Base-by-base conservation (phyloP, 1,140 invertebrate species). In the Stenopsyche tienmushanensis region DNA sequence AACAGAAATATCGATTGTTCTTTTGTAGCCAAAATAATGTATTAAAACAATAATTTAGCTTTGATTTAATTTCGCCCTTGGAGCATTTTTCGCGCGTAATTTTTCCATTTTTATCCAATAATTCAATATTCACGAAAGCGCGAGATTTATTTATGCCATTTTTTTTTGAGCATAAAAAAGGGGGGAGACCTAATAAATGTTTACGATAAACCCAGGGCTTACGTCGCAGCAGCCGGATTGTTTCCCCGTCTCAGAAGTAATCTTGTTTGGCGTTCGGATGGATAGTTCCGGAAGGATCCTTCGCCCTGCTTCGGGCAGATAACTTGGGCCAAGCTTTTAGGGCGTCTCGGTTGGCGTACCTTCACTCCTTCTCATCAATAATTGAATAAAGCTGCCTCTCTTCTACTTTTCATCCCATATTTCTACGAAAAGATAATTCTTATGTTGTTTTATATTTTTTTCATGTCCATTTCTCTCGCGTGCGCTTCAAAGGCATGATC, bases 181-280 rank as follows among this genome's bases (percentile, higher is more conserved):
- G 55, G 54, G n/a, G 45, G 50, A 13, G 26, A 45, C 52, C 44
- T 62, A 63, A 63, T 63, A 67, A 68, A 68, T 65, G 66, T 68
- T 65, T 62, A 53, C 62, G 60, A 67, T 64, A 64, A 59, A 53
- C 45, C 52, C 21, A 20, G 29, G 59, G 42, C 50, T 66, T 60
- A 53, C 9, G 53, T 39, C 53, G 54, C 24, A 41, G 25, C 34
- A 24, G 24, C 18, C 53, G 65, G 53, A 57, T 62, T 65, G 63
- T 65, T 65, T 54, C 64, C 18, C 23, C 49, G 66, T 64, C 63
- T 58, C 25, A n/a, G 67, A 39, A 58, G 44, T 69, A 69, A 69
- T 69, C 67, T 62, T 20, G 63, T 69, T 50, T 67, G 24, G 44
- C 54, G 59, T 25, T 64, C 62, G 62, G 41, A 49, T 54, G 66